Evolutionary conservation across 2,113 vertebrate species (phyloP).

Genomic region (Malurus cyaneus): DNA sequence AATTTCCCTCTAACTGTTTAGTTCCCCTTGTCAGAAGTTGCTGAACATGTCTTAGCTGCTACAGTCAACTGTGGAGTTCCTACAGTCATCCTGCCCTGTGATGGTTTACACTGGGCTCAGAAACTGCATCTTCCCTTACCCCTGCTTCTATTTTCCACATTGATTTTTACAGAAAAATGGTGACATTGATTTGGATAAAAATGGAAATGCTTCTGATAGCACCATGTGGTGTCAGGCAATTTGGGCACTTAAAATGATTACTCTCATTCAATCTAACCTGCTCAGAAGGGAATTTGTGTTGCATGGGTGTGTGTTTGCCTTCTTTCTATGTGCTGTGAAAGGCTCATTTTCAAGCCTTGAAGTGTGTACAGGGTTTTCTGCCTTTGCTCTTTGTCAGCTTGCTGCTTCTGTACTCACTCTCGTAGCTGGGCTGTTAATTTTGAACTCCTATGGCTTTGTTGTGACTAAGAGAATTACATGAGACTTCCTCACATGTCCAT

Average conservation of each 20-base stretch:
- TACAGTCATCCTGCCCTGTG: neutral
- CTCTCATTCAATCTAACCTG: neutral
- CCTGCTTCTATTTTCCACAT: neutral
- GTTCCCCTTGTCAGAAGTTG: neutral
- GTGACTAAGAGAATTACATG: neutral
- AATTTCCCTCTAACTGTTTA: neutral
- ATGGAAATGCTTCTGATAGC: conserved; percentile 44
- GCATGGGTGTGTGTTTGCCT: neutral
- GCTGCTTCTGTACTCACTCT: neutral
- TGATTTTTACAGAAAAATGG: conserved; percentile 8
- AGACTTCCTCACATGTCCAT: neutral
- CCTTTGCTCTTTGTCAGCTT: neutral
- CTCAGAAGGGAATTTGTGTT: neutral
- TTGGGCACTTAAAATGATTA: conserved; percentile 34
- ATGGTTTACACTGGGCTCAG: neutral
- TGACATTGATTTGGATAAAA: conserved; percentile 58
- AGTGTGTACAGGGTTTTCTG: neutral
- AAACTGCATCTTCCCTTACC: neutral
- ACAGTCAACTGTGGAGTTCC: neutral
- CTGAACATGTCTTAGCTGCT: neutral
- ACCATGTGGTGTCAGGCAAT: conserved; percentile 31
- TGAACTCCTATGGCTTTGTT: neutral
- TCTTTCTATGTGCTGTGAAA: neutral
- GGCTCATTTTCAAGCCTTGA: neutral
- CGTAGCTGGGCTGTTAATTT: neutral